phyloP scores from a whole-genome alignment of 2,888 invertebrate species.

The Thymelicus sylvestris region DNA sequence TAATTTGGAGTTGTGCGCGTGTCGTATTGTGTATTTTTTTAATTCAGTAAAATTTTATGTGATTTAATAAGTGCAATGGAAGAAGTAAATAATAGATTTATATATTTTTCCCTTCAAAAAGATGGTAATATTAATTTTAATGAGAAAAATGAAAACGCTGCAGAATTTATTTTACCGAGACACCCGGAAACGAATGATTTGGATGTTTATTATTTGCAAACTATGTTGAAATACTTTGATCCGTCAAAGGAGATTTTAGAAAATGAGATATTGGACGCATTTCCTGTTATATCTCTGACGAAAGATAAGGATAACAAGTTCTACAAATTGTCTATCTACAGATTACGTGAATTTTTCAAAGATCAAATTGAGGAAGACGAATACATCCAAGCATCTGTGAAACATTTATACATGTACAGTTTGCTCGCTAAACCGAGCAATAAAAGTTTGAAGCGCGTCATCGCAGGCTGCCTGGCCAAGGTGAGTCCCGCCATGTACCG shows the following conservation, averaged over 20 bases:
- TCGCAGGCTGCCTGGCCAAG: background rate
- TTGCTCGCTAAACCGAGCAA: background rate
- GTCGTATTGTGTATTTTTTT: too few relatives aligned
- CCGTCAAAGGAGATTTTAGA: background rate
- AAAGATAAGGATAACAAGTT: slow-evolving; percentile 10
- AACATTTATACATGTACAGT: slow-evolving; percentile 10
- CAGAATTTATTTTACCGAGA: background rate
- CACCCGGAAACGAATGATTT: slow-evolving; percentile 8
- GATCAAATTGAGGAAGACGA: slow-evolving; percentile 6
- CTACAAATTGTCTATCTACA: background rate
- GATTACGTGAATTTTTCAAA: slow-evolving; percentile 9
- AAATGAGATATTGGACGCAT: slow-evolving; percentile 7
- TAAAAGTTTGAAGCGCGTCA: slow-evolving; percentile 6
- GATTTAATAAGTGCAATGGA: slow-evolving; percentile 7
- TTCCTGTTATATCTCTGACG: slow-evolving; percentile 6
- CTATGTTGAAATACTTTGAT: slow-evolving; percentile 7
- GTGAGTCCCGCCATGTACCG: background rate
- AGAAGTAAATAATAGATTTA: background rate
- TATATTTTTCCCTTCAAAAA: background rate
- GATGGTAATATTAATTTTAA: background rate
- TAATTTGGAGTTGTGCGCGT: too few relatives aligned
- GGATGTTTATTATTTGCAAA: slow-evolving; percentile 8
- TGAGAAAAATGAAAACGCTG: background rate
- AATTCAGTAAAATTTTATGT: too few relatives aligned
- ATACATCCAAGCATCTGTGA: slow-evolving; percentile 9